Conservation (phyloP, 2,113 vertebrate genomes). For the Tapirus terrestris region DNA sequence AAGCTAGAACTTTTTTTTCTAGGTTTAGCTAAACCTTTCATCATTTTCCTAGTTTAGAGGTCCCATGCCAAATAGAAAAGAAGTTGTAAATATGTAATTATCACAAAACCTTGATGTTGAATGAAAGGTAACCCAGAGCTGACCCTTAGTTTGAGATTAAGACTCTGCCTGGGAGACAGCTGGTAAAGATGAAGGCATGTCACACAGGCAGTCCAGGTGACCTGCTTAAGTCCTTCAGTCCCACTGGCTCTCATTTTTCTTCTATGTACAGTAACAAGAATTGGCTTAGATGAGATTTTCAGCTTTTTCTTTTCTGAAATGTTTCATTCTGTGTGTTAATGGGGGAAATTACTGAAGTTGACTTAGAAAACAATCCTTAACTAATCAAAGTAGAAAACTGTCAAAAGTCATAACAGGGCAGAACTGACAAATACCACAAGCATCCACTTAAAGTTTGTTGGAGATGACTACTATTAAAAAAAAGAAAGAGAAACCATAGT, state of each 20-base stretch:
- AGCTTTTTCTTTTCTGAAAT: neutral
- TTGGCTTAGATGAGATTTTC: neutral
- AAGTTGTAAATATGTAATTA: constrained; percentile 50
- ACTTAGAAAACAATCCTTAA: neutral
- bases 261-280: neutral
- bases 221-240: neutral
- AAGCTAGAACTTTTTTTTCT: neutral
- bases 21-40: constrained; percentile 4
- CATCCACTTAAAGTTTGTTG: neutral
- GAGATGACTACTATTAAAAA: neutral
- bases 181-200: neutral
- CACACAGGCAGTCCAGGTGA: fast-evolving
- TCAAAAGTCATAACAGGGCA: neutral
- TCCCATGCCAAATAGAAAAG: constrained; percentile 23
- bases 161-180: neutral
- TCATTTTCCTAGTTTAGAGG: constrained; percentile 36
- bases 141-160: constrained; percentile 10
- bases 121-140: constrained; percentile 8
- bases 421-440: neutral
- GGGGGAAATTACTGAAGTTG: neutral
- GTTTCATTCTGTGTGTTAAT: neutral
- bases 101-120: constrained; percentile 52
- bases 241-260: neutral
- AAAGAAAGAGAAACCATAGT: neutral
- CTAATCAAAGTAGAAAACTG: constrained; percentile 40